Percentiles rank a stretch among this genome's conserved stretches.
phyloP scores from a whole-genome alignment of 2,888 invertebrate genomes.

The Sipha maydis region DNA sequence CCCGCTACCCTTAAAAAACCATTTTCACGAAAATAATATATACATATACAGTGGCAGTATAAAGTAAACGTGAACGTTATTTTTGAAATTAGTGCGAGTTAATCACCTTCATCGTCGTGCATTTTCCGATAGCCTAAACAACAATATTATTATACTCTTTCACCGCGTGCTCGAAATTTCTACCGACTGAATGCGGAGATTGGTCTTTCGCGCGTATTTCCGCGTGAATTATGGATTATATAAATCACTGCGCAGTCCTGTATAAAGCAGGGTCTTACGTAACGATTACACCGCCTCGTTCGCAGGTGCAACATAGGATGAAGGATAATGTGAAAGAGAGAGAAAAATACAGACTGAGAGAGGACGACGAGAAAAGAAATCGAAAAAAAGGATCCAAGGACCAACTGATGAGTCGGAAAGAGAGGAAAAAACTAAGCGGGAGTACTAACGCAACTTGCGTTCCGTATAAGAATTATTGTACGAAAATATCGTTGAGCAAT shows the following conservation, averaged over 20 bases:
- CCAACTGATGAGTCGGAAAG: background rate
- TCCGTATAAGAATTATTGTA: constrained; percentile 39
- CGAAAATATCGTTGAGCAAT: constrained; percentile 43
- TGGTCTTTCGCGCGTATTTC: constrained; percentile 20
- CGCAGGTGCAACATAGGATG: background rate
- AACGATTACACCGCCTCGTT: background rate
- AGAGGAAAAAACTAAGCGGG: background rate
- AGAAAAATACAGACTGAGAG: background rate
- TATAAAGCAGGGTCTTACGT: background rate
- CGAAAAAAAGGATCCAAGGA: background rate
- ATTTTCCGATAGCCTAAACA: no score
- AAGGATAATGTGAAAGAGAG: background rate
- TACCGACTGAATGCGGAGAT: background rate
- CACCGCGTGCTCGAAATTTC: background rate
- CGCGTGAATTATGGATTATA: constrained; percentile 51
- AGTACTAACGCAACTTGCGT: constrained; percentile 1
- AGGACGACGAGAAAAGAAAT: background rate
- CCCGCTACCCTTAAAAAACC: background rate
- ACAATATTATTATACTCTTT: no score
- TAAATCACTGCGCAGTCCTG: constrained; percentile 29
- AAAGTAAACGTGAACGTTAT: background rate
- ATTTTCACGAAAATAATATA: background rate
- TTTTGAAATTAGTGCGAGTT: background rate
- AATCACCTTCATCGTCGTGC: background rate
- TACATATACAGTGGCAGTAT: background rate